Conservation (phyloP, 2,797 vertebrate species). For the Falco rusticolus region DNA sequence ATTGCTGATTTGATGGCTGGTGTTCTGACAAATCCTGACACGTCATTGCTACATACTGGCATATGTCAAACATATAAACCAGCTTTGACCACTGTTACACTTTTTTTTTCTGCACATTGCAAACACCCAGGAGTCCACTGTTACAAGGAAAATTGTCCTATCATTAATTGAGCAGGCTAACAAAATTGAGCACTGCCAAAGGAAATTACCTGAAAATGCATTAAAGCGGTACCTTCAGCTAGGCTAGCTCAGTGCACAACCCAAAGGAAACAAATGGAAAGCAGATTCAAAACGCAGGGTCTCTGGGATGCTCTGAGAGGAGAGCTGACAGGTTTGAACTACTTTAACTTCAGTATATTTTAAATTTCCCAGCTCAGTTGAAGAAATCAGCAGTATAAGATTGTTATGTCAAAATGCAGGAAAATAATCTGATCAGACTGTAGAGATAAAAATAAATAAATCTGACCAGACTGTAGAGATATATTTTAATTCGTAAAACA, state of each 20-base stretch:
- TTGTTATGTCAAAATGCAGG: not conserved
- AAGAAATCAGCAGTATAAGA: not conserved
- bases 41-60: not conserved
- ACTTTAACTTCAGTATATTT: not conserved
- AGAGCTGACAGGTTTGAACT: not conserved
- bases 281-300: not conserved
- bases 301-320: not conserved
- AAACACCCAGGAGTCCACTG: not conserved
- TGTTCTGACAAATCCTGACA: not conserved
- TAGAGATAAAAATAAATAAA: not conserved
- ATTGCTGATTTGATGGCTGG: not conserved
- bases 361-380: not conserved
- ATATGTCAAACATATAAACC: not conserved
- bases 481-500: not conserved
- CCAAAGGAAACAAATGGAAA: not conserved
- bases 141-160: not conserved
- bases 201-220: not conserved
- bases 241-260: not conserved
- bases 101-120: not conserved
- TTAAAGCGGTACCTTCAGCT: not conserved
- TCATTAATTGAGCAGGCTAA: not conserved
- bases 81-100: accelerated
- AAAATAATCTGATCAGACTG: not conserved
- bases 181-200: not conserved
- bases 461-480: not conserved